phyloP scores from a whole-genome alignment of 2,113 vertebrate genomes.

The Melanotaenia duboulayi region DNA sequence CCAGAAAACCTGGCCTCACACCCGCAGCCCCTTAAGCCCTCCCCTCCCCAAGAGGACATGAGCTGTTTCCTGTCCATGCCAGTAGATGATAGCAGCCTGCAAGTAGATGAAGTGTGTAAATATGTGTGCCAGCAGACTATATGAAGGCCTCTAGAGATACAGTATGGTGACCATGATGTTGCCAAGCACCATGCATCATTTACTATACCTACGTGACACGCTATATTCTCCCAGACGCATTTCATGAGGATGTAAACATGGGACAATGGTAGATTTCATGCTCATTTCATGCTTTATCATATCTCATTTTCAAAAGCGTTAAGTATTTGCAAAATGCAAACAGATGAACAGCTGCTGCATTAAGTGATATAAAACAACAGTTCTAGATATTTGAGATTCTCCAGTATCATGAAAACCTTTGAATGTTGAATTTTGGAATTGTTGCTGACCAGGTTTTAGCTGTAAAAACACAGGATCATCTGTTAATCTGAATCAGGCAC shows the following conservation, averaged over 20 bases:
- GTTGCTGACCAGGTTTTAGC: not conserved
- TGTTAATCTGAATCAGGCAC: not conserved
- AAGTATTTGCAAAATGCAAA: not conserved
- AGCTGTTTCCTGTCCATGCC: slow-evolving; percentile 52
- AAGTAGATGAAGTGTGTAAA: slow-evolving; percentile 53
- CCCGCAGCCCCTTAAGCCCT: slow-evolving; percentile 37
- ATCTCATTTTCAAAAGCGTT: no score
- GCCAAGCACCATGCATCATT: not conserved
- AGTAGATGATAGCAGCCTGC: slow-evolving; percentile 63
- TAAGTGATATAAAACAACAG: not conserved
- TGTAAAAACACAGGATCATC: no score
- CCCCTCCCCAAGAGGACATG: slow-evolving; percentile 31
- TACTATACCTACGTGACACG: no score
- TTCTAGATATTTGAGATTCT: not conserved
- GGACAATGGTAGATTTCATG: no score
- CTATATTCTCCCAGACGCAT: not conserved
- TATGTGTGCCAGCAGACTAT: slow-evolving; percentile 50
- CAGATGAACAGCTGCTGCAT: not conserved
- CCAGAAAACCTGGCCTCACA: slow-evolving; percentile 61
- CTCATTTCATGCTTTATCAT: no score
- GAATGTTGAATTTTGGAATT: not conserved
- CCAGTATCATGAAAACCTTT: no score
- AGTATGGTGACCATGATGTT: not conserved
- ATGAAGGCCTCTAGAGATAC: slow-evolving; percentile 3
- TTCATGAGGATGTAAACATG: not conserved